These are phyloP conservation scores for Callinectes sapidus DNA, from an alignment of 2,888 invertebrate genomes.

Conservation along the genomic window DNA sequence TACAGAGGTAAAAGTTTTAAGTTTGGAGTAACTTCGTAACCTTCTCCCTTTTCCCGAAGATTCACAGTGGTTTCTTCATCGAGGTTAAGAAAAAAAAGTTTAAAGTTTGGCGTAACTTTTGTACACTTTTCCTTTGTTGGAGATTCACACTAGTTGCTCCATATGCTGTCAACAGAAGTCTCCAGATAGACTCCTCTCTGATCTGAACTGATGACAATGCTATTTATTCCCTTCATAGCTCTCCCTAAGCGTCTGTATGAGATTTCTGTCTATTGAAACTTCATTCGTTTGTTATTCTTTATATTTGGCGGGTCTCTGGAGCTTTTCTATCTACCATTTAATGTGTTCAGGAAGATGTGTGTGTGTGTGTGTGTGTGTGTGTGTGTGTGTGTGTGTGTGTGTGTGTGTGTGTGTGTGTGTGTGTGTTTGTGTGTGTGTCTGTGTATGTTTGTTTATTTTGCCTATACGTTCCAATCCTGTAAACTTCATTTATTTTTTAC, in stretches of 20 bases:
- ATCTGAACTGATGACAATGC: neutral
- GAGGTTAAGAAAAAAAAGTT: neutral
- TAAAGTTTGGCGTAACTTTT: neutral
- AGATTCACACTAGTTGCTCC: neutral
- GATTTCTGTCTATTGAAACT: neutral
- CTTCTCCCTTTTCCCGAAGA: neutral
- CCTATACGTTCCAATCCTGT: neutral
- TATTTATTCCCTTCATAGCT: neutral
- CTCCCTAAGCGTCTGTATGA: neutral
- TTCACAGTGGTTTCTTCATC: neutral
- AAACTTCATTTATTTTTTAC: neutral
- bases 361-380: neutral
- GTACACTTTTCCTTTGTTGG: neutral
- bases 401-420: slow-evolving; percentile 1
- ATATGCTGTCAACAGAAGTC: neutral
- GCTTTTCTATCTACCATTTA: neutral
- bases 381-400: slow-evolving; percentile 24
- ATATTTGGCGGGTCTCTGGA: neutral
- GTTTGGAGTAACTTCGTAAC: slow-evolving; percentile 3
- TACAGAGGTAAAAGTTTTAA: neutral
- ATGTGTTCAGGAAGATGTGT: neutral
- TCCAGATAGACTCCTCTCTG: neutral
- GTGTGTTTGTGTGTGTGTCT: neutral
- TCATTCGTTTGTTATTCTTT: neutral
- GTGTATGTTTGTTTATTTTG: neutral